Conservation (phyloP, 2,888 invertebrate species). For the Netelia melanura region DNA sequence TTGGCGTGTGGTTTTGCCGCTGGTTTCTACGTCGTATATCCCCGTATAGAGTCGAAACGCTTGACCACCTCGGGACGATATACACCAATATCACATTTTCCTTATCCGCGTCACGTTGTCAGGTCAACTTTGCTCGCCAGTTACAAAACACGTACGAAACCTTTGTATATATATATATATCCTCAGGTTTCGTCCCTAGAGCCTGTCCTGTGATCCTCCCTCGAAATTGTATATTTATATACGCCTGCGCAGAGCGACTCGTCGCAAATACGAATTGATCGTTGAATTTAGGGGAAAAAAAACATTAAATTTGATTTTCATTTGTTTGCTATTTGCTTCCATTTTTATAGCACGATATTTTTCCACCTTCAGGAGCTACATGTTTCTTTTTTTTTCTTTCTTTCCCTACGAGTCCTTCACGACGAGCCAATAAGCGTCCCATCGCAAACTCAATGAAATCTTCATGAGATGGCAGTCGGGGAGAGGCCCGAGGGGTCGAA, state of each 20-base stretch:
- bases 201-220: too few species aligned
- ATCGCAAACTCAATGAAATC: conserved; percentile 57
- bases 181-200: too few species aligned
- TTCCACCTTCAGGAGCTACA: neutral
- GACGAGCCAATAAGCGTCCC: conserved; percentile 54
- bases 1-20: neutral
- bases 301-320: neutral
- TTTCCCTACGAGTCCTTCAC: conserved; percentile 29
- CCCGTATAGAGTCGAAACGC: neutral
- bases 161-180: too few species aligned
- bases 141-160: conserved; percentile 31
- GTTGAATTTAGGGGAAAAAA: neutral
- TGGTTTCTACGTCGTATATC: neutral
- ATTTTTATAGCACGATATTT: conserved; percentile 17
- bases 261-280: neutral
- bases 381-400: conserved; percentile 28
- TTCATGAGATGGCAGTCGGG: conserved; percentile 51
- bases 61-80: conserved; percentile 1
- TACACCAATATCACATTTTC: conserved; percentile 2
- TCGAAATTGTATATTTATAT: too few species aligned
- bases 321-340: conserved; percentile 8
- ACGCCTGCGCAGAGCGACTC: too few species aligned
- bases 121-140: conserved; percentile 6
- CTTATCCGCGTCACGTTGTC: conserved; percentile 45
- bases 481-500: conserved; percentile 37